Evolutionary conservation across 2,888 invertebrate genomes (phyloP).

Genomic region (Metopia argyrocephala): DNA sequence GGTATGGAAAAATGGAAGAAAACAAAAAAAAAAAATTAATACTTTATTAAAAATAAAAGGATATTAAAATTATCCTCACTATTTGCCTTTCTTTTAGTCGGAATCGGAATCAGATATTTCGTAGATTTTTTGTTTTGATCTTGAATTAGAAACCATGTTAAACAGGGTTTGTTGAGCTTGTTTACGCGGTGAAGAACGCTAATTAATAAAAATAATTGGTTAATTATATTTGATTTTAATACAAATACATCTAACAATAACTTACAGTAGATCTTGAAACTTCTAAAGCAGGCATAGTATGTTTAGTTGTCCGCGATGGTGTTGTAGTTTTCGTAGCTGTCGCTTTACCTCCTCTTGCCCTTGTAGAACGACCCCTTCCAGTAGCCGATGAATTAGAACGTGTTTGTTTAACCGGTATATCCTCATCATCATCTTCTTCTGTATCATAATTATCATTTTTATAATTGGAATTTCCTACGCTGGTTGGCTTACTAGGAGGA

Average conservation of each 20-base stretch:
- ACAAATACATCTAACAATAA: neutral
- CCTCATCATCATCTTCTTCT: constrained; percentile 49
- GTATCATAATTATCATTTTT: constrained; percentile 34
- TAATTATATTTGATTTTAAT: constrained; percentile 3
- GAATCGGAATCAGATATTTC: constrained; percentile 64
- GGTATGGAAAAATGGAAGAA: too few species aligned
- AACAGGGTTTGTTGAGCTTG: constrained; percentile 24
- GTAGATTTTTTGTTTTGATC: constrained; percentile 55
- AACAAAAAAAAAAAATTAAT: too few species aligned
- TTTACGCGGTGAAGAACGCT: constrained; percentile 60
- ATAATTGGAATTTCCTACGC: constrained; percentile 28
- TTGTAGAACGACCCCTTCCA: constrained; percentile 66
- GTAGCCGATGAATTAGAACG: constrained; percentile 44
- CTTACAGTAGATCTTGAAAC: constrained; percentile 67
- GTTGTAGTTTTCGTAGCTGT: constrained; percentile 30
- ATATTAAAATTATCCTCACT: too few species aligned
- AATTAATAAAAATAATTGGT: neutral
- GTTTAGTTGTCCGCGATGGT: constrained; percentile 42
- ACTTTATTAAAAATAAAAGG: too few species aligned
- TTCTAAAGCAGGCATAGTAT: constrained; percentile 67
- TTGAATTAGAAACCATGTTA: constrained; percentile 53
- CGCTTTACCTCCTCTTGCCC: constrained; percentile 67
- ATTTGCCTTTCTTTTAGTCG: constrained; percentile 38
- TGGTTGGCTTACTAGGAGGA: constrained; percentile 18
- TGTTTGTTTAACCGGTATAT: constrained; percentile 37